phyloP scores from a whole-genome alignment of 2,797 vertebrate species.

The Syngnathus acus region DNA sequence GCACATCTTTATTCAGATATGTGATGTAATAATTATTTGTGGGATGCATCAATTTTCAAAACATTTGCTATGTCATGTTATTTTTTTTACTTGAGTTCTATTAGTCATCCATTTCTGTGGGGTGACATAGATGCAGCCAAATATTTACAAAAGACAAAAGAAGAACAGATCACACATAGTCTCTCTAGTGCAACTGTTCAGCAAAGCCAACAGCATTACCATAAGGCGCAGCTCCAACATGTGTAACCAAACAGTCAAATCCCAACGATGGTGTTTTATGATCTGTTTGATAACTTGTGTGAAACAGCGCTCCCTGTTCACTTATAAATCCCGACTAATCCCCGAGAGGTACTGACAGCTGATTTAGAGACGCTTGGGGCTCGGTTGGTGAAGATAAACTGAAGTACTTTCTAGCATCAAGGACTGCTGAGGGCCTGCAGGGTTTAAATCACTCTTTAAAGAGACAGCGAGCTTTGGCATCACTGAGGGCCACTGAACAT shows the following conservation, averaged over 20 bases:
- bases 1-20: too few species aligned
- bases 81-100: background rate
- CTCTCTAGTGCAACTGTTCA: slow-evolving; percentile 21
- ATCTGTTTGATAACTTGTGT: slow-evolving; percentile 58
- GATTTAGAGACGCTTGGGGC: slow-evolving; percentile 52
- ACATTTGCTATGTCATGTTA: background rate
- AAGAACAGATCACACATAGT: slow-evolving; percentile 19
- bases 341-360: slow-evolving; percentile 49
- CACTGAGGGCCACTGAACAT: slow-evolving; percentile 36
- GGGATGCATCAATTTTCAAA: background rate
- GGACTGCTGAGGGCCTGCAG: slow-evolving; percentile 50
- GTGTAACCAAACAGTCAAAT: slow-evolving; percentile 54
- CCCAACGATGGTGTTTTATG: slow-evolving; percentile 55
- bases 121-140: slow-evolving; percentile 14
- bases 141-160: slow-evolving; percentile 11
- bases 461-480: slow-evolving; percentile 67
- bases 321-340: slow-evolving; percentile 54
- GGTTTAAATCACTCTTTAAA: slow-evolving; percentile 78
- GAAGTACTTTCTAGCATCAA: slow-evolving; percentile 41
- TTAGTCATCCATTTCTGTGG: slow-evolving; percentile 3
- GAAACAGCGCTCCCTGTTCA: slow-evolving; percentile 48
- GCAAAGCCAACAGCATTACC: slow-evolving; percentile 27
- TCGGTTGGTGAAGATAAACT: slow-evolving; percentile 51
- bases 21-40: background rate
- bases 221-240: slow-evolving; percentile 35